Evolutionary conservation across 2,888 invertebrate species (phyloP).

Genomic region (Lomographa bimaculata): DNA sequence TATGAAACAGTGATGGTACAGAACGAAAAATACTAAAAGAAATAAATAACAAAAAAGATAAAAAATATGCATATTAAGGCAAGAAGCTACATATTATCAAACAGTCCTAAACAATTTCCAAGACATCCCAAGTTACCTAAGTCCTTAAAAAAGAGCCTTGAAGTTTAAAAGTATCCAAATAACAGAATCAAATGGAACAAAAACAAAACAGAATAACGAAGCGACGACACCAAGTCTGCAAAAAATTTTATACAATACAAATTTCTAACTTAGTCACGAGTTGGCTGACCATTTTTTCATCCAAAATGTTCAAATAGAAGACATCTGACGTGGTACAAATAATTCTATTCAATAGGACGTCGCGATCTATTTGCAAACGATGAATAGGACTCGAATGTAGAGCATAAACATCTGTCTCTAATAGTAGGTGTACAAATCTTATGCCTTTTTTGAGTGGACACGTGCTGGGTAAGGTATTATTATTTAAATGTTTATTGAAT

Average conservation of each 20-base stretch:
- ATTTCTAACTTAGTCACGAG: constrained; percentile 6
- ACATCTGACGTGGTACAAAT: constrained; percentile 36
- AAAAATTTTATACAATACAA: constrained; percentile 9
- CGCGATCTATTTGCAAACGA: constrained; percentile 40
- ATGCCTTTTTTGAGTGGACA: constrained; percentile 24
- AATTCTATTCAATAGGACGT: constrained; percentile 38
- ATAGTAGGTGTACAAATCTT: constrained; percentile 37
- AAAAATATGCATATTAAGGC: too few relatives aligned
- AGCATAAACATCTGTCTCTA: constrained; percentile 39
- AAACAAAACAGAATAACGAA: constrained; percentile 5
- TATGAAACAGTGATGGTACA: too few relatives aligned
- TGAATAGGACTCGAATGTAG: constrained; percentile 26
- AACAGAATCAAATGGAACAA: background rate
- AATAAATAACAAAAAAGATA: too few relatives aligned
- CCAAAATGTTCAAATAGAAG: too few relatives aligned
- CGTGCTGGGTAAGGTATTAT: constrained; percentile 20
- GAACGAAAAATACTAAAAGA: too few relatives aligned
- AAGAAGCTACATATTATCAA: too few relatives aligned
- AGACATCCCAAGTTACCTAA: too few relatives aligned
- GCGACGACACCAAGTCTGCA: constrained; percentile 2
- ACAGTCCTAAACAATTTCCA: too few relatives aligned
- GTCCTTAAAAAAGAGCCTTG: too few relatives aligned
- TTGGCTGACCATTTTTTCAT: constrained; percentile 1
- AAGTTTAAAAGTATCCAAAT: too few relatives aligned
- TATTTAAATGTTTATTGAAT: constrained; percentile 1